Evolutionary conservation across 2,113 vertebrate genomes (phyloP).

Genomic region (Amblyopsis rosae): DNA sequence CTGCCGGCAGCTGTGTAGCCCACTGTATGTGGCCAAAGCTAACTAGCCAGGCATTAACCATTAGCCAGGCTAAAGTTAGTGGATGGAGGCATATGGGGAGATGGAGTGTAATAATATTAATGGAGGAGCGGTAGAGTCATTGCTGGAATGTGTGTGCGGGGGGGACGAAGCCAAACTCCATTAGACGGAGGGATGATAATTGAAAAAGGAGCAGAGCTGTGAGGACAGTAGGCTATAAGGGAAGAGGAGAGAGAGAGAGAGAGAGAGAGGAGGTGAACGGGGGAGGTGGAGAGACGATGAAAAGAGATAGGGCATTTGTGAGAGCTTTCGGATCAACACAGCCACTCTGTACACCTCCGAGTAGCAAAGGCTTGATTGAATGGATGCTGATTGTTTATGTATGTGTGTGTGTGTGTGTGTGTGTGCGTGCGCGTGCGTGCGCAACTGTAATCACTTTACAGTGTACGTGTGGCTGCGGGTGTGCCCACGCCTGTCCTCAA

Average conservation of each 20-base stretch:
- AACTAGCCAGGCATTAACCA: no score
- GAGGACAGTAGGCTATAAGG: constrained; percentile 37
- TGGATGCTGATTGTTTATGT: not conserved
- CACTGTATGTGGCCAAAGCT: no score
- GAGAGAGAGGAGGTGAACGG: constrained; percentile 4
- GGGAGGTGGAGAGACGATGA: constrained; percentile 14
- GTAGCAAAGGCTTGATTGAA: constrained; percentile 29
- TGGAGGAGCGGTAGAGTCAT: not conserved
- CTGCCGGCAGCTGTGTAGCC: no score
- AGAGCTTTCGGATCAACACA: constrained; percentile 34
- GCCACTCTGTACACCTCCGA: constrained; percentile 43
- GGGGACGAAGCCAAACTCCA: constrained; percentile 25
- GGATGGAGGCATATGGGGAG: no score
- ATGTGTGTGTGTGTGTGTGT: not conserved
- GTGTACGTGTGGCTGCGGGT: constrained; percentile 1
- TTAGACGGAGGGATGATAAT: constrained; percentile 40
- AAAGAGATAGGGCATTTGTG: constrained; percentile 22
- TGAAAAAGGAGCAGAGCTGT: constrained; percentile 25
- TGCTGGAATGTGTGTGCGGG: not conserved
- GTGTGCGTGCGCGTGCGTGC: constrained; percentile 16
- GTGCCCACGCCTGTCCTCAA: constrained; percentile 21
- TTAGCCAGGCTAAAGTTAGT: no score
- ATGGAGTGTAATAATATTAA: no score
- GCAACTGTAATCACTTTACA: not conserved
- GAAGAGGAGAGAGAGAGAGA: constrained; percentile 16